These are phyloP conservation scores for Pontoporia blainvillei DNA, from an alignment of 2,113 vertebrate species.

Conservation along the genomic window DNA sequence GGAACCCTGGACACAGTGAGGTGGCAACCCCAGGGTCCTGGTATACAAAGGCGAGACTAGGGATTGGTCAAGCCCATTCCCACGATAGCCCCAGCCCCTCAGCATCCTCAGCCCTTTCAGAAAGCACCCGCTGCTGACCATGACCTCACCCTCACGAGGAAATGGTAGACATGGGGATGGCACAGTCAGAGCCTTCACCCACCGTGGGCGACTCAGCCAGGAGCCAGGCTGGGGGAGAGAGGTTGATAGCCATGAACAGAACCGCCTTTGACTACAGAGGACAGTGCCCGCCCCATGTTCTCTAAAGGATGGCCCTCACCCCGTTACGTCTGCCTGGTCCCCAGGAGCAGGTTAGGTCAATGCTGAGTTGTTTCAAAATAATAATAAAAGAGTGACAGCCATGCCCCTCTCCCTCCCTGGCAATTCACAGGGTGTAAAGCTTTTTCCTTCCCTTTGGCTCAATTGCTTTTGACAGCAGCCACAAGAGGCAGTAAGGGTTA, in stretches of 20 bases:
- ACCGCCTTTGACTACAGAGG: neutral
- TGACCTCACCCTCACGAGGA: neutral
- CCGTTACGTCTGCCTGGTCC: neutral
- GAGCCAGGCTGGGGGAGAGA: neutral
- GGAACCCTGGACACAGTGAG: neutral
- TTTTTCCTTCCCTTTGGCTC: neutral
- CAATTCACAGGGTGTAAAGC: fast-evolving
- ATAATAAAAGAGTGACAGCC: fast-evolving
- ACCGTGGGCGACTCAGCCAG: fast-evolving
- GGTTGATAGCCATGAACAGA: neutral
- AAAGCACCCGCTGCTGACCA: neutral
- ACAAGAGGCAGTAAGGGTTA: fast-evolving
- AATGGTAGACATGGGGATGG: fast-evolving
- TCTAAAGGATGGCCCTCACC: neutral
- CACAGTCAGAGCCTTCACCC: neutral
- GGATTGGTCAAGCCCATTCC: no score
- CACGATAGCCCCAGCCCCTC: neutral
- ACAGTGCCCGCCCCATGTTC: neutral
- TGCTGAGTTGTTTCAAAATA: neutral
- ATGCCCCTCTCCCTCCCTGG: fast-evolving
- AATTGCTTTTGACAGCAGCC: no score
- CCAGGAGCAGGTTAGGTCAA: neutral
- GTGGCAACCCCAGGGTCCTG: neutral
- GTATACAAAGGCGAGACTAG: neutral
- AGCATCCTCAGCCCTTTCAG: neutral